Evolutionary conservation across 2,888 invertebrate genomes (phyloP).

Genomic region (Athetis lepigone): DNA sequence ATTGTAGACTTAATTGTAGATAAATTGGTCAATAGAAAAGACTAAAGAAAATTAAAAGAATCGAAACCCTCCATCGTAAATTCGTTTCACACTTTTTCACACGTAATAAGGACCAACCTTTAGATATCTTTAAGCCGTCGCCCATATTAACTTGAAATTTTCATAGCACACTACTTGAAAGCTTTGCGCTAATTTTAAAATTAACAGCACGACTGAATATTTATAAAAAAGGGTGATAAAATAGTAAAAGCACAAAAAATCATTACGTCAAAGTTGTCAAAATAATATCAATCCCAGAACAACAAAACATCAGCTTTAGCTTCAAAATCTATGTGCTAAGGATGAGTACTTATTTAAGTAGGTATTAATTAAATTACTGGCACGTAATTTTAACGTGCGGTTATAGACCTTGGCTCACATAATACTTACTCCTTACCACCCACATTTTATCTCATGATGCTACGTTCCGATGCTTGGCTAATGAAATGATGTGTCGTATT

Average conservation of each 20-base stretch:
- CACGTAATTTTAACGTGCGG: constrained; percentile 18
- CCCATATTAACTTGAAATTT: constrained; percentile 88
- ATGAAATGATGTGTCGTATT: too few relatives aligned
- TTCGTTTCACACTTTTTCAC: constrained; percentile 1
- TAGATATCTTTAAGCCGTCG: constrained; percentile 82
- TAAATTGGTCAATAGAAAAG: background rate
- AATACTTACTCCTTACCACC: too few relatives aligned
- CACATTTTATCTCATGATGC: too few relatives aligned
- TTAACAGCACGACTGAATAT: constrained; percentile 76
- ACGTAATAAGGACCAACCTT: constrained; percentile 71
- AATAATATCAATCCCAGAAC: constrained; percentile 78
- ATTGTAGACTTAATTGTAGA: too few relatives aligned
- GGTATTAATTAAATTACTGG: constrained; percentile 53
- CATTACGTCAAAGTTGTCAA: constrained; percentile 88
- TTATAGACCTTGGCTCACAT: too few relatives aligned
- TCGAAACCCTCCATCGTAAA: background rate
- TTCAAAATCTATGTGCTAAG: constrained; percentile 78
- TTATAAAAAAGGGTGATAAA: constrained; percentile 80
- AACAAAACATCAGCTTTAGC: constrained; percentile 75
- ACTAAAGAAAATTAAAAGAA: background rate
- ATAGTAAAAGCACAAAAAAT: constrained; percentile 85
- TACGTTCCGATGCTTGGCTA: too few relatives aligned
- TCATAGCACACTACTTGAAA: constrained; percentile 79
- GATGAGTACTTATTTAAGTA: background rate
- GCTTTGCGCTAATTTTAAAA: constrained; percentile 77